Evolutionary conservation across 1,140 invertebrate species (phyloP).

Genomic region (Drosophila tristis): DNA sequence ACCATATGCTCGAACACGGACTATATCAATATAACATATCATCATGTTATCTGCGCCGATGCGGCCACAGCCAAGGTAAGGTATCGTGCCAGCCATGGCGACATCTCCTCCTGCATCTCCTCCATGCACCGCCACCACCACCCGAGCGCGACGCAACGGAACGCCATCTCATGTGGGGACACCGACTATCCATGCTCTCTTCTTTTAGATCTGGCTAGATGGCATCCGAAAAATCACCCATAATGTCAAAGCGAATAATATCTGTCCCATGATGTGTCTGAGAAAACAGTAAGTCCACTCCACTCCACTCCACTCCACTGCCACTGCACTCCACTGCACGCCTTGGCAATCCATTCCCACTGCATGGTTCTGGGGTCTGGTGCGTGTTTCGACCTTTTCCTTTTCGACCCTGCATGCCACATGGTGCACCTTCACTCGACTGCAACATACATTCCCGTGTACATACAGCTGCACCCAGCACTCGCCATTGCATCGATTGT

Average conservation of each 20-base stretch:
- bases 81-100: neutral
- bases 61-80: conserved; percentile 94
- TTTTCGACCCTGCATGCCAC: conserved; percentile 13
- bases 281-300: conserved; percentile 97
- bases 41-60: conserved; percentile 97
- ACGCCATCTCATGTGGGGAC: neutral
- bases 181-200: conserved; percentile 81
- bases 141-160: neutral
- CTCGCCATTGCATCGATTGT: conserved; percentile 55
- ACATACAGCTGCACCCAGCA: conserved; percentile 9
- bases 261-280: conserved; percentile 98
- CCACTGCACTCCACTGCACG: neutral
- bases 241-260: conserved; percentile 99
- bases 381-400: neutral
- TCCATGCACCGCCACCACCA: too few species aligned
- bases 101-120: conserved; percentile 12
- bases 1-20: conserved; percentile 99
- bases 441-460: neutral
- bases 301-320: neutral
- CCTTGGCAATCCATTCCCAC: neutral
- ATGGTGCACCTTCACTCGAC: conserved; percentile 44
- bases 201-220: conserved; percentile 95
- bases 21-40: conserved; percentile 99
- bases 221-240: conserved; percentile 97
- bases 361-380: neutral